These are phyloP conservation scores for Scortum barcoo DNA, from an alignment of 2,113 vertebrate species.

Conservation along the genomic window DNA sequence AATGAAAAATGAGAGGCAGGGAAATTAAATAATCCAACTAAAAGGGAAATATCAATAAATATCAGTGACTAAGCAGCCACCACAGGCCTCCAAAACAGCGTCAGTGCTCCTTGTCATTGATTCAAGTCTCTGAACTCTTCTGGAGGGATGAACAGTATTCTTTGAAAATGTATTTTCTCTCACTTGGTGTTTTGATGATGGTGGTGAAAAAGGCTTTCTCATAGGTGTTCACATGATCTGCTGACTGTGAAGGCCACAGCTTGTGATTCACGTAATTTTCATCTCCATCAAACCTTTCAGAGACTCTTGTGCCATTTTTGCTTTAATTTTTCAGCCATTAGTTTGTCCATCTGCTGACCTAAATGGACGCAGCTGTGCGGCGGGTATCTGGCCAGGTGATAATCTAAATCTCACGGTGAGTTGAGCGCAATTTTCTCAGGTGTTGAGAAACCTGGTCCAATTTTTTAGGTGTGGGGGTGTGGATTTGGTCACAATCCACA, in stretches of 20 bases:
- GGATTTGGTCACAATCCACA: too few relatives aligned
- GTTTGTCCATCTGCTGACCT: constrained; percentile 24
- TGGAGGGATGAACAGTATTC: background rate
- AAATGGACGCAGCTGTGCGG: constrained; percentile 42
- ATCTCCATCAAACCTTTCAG: background rate
- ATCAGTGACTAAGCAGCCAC: too few relatives aligned
- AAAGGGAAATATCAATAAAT: background rate
- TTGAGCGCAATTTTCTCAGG: constrained; percentile 26
- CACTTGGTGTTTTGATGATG: background rate
- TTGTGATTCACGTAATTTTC: background rate
- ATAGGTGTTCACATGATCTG: background rate
- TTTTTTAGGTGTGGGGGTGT: background rate
- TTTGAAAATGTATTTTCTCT: background rate
- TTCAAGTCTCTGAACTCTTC: background rate
- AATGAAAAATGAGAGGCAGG: background rate
- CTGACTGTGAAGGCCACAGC: background rate
- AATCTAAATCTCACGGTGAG: constrained; percentile 33
- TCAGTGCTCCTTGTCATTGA: background rate
- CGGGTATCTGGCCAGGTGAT: constrained; percentile 28
- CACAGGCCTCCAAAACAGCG: too few relatives aligned
- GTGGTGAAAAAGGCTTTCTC: background rate
- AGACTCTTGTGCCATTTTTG: background rate
- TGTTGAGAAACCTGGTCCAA: constrained; percentile 35
- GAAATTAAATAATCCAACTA: background rate
- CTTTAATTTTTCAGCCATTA: background rate